Conservation (phyloP, 2,888 invertebrate species). For the Hydroisotoma schaefferi region DNA sequence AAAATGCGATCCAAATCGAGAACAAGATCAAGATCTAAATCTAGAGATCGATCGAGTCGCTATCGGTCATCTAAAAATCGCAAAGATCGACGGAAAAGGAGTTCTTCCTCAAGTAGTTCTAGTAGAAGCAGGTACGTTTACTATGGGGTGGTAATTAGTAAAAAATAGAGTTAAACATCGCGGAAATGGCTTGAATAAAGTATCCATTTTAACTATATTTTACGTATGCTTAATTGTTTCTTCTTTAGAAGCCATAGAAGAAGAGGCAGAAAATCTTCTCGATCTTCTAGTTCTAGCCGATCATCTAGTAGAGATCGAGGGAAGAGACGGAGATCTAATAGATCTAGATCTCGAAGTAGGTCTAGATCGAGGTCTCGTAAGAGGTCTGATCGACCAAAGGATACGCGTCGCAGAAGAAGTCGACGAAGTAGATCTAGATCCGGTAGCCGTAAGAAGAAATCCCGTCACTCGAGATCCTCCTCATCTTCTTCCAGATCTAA, state of each 20-base stretch:
- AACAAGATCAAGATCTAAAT: not conserved
- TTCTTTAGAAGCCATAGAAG: constrained; percentile 2
- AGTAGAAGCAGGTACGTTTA: not conserved
- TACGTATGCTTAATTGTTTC: not conserved
- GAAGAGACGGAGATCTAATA: constrained; percentile 4
- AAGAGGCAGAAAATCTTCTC: constrained; percentile 9
- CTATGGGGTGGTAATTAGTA: no score
- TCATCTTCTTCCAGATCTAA: constrained; percentile 5
- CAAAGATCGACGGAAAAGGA: not conserved
- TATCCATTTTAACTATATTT: no score
- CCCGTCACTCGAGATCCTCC: constrained; percentile 10
- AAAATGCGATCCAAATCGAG: constrained; percentile 4
- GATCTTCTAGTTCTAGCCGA: constrained; percentile 10
- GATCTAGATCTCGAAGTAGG: constrained; percentile 41
- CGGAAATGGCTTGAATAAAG: no score
- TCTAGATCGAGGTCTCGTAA: constrained; percentile 50
- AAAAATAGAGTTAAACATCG: no score
- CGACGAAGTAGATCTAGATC: not conserved
- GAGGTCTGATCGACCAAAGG: constrained; percentile 1
- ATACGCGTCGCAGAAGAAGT: constrained; percentile 7
- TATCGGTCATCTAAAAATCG: not conserved
- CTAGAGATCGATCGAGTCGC: not conserved
- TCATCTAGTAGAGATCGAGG: constrained; percentile 1
- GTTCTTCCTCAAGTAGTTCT: not conserved
- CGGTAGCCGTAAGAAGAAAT: not conserved